Evolutionary conservation across 2,888 invertebrate genomes (phyloP).

Genomic region (Netelia inedita): DNA sequence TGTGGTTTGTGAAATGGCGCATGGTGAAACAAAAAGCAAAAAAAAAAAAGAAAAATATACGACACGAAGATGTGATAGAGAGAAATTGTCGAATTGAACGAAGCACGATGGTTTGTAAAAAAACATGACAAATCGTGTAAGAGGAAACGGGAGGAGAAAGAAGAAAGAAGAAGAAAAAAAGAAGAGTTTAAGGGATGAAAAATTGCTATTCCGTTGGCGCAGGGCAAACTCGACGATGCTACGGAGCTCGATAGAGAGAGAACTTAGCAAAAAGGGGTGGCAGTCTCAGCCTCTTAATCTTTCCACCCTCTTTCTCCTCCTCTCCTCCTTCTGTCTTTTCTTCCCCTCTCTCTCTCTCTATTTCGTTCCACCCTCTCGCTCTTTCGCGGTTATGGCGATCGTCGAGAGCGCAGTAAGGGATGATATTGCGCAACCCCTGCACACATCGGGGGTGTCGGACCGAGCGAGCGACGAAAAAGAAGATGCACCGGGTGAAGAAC

Average conservation of each 20-base stretch:
- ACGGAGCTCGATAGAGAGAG: conserved; percentile 36
- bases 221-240: conserved; percentile 34
- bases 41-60: neutral
- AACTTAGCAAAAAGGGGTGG: conserved; percentile 33
- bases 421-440: neutral
- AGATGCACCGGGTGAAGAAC: conserved; percentile 2
- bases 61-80: neutral
- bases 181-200: conserved; percentile 11
- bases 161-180: conserved; percentile 7
- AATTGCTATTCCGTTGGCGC: conserved; percentile 16
- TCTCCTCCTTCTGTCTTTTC: conserved; percentile 6
- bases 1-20: no score
- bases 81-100: neutral
- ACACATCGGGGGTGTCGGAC: conserved; percentile 46
- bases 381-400: conserved; percentile 15
- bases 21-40: neutral
- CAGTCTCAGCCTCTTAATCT: conserved; percentile 64
- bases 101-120: neutral
- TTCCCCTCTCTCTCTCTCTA: neutral
- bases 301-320: conserved; percentile 38
- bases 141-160: neutral
- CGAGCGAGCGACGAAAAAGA: conserved; percentile 26
- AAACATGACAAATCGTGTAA: conserved; percentile 7
- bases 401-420: conserved; percentile 19
- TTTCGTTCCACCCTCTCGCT: neutral